These are phyloP conservation scores for Hyperopisus bebe DNA, from an alignment of 2,113 vertebrate species.

Conservation along the genomic window DNA sequence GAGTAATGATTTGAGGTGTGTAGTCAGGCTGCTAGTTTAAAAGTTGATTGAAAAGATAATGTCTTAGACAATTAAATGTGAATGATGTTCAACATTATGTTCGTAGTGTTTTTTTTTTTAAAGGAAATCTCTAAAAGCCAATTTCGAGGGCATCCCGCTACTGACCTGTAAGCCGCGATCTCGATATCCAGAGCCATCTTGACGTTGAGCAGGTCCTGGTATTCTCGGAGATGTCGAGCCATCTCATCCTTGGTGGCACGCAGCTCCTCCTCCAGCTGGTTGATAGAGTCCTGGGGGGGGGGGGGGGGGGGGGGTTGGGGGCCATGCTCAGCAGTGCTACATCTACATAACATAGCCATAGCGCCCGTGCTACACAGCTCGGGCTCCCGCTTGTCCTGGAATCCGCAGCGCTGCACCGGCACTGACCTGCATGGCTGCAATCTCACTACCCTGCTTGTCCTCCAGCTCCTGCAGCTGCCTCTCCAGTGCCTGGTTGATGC, in stretches of 20 bases:
- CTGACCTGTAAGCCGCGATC: conserved; percentile 88
- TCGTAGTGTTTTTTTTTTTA: neutral
- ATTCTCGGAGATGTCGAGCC: conserved; percentile 86
- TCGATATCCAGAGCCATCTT: conserved; percentile 97
- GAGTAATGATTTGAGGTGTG: neutral
- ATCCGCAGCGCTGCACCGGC: neutral
- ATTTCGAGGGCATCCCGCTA: neutral
- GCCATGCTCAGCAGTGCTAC: neutral
- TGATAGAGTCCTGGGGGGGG: conserved; percentile 72
- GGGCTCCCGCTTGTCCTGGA: neutral
- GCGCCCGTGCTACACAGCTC: neutral
- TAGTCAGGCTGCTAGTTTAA: neutral
- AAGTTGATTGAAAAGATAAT: too few relatives aligned
- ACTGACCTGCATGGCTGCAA: conserved; percentile 75
- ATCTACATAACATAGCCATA: neutral
- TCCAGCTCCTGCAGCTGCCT: conserved; percentile 85
- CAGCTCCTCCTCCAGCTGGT: conserved; percentile 80
- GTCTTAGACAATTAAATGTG: neutral
- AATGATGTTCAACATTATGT: neutral
- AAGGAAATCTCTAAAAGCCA: neutral
- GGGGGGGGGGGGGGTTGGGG: conserved; percentile 12
- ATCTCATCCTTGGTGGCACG: conserved; percentile 84
- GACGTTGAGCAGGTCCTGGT: conserved; percentile 91
- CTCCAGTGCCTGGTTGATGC: conserved; percentile 82
- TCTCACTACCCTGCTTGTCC: conserved; percentile 80